Evolutionary conservation across 2,113 vertebrate genomes (phyloP), one percentile per base, ranked within the genome.

Genomic region (Tringa solitaria): DNA sequence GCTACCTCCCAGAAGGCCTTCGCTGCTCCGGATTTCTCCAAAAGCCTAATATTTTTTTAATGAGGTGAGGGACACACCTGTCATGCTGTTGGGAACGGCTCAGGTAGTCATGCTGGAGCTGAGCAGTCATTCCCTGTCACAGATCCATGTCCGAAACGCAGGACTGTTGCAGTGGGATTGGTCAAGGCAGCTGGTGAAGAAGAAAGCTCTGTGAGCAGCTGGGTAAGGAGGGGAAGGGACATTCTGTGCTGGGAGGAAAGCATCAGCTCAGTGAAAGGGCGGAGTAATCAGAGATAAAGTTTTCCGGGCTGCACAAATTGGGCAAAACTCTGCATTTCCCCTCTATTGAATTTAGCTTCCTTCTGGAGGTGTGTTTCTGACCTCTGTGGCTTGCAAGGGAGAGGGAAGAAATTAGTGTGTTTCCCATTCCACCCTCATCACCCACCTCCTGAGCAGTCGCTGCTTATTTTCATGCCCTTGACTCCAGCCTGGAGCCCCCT

Each of bases 71-170:
- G 73, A 73, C 46, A 65, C 16, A 41, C 16, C 30, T 37, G 35
- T 21, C 1, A 0, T 50, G 17, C 27, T 73, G 33, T 61, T 0
- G 0, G 19, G 23, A 24, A 37, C 2, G 9, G 33, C 37, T 87
- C 83, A 69, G 41, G 46, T 61, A 68, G 50, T 3, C 21, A 41
- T 50, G 63, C 50, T 72, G 35, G 54, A 76, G 35, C 30, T 61
- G 30, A 79, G 57, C 14, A 73, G 43, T 26, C 10, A 0, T 18
- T 53, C 5, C 53, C 27, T 24, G 32, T 37, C 45, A 65, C 22
- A 74, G 74, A 37, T 33, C 30, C 0, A 0, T n/a, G 67, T 39
- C n/a, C 17, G 2, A 46, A 20, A 63, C 0, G 1, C 53, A 78
- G 17, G 43, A 32, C 27, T 48, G 70, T 15, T 93, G 54, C 27